phyloP scores from a whole-genome alignment of 1,140 invertebrate species.

The Pseudobourletiella spinata region DNA sequence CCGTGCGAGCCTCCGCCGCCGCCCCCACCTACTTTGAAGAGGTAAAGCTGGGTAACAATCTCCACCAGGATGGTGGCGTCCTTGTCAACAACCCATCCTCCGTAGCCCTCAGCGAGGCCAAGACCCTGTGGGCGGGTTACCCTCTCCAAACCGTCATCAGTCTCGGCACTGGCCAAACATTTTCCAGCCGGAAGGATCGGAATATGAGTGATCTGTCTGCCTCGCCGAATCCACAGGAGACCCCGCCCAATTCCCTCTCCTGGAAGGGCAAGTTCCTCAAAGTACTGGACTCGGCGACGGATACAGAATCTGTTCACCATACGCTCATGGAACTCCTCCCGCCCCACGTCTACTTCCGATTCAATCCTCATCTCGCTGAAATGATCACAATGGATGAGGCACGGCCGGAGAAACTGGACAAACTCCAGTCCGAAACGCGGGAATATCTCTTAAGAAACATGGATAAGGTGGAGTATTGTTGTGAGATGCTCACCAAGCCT shows the following conservation, averaged over 20 bases:
- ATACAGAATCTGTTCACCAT: slow-evolving; percentile 76
- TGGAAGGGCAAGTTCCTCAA: slow-evolving; percentile 74
- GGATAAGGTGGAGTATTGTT: slow-evolving; percentile 17
- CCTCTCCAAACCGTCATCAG: slow-evolving; percentile 76
- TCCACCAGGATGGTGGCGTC: slow-evolving; percentile 54
- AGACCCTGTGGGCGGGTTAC: slow-evolving; percentile 70
- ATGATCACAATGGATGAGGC: slow-evolving; percentile 76
- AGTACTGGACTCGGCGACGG: slow-evolving; percentile 81
- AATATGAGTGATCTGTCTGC: slow-evolving; percentile 33
- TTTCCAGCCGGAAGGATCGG: slow-evolving; percentile 38
- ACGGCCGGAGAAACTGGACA: slow-evolving; percentile 53
- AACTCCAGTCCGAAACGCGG: slow-evolving; percentile 49
- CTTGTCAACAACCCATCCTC: slow-evolving; percentile 79
- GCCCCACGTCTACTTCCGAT: slow-evolving; percentile 67
- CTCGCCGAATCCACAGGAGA: neutral
- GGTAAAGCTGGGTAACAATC: slow-evolving; percentile 59
- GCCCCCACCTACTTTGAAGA: slow-evolving; percentile 90
- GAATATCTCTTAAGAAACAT: slow-evolving; percentile 28
- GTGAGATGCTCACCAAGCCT: slow-evolving; percentile 11
- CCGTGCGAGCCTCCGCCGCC: slow-evolving; percentile 79
- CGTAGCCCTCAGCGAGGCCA: slow-evolving; percentile 79
- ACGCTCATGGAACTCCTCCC: slow-evolving; percentile 73
- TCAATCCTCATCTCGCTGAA: slow-evolving; percentile 82
- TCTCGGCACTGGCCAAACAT: slow-evolving; percentile 66
- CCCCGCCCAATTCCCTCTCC: slow-evolving; percentile 45